phyloP scores from a whole-genome alignment of 2,888 invertebrate genomes.

The Apoda limacodes region DNA sequence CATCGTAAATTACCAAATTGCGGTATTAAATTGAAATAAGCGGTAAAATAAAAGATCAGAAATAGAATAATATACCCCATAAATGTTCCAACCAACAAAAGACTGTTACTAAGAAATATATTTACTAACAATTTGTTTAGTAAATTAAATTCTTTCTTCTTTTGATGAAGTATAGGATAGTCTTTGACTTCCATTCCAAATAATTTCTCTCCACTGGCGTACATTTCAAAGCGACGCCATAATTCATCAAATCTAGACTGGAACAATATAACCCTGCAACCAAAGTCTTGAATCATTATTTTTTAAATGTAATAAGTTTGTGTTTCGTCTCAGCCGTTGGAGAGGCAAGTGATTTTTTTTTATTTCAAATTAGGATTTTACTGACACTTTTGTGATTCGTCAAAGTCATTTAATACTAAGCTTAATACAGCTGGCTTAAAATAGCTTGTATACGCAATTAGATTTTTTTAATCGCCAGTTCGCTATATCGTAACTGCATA shows the following conservation, averaged over 20 bases:
- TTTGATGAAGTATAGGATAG: slow-evolving; percentile 82
- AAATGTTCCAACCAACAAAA: not conserved
- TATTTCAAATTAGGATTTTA: too few relatives aligned
- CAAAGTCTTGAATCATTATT: too few relatives aligned
- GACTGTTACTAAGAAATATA: slow-evolving; percentile 2
- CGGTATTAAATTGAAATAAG: not conserved
- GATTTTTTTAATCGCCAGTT: too few relatives aligned
- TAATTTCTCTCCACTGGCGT: slow-evolving; percentile 84
- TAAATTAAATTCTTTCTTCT: slow-evolving; percentile 86
- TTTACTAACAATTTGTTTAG: slow-evolving; percentile 82
- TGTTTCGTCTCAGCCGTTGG: too few relatives aligned
- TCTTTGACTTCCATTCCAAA: slow-evolving; percentile 88
- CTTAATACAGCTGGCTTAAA: too few relatives aligned
- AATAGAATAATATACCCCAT: not conserved
- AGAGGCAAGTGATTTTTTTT: too few relatives aligned
- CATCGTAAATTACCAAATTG: too few relatives aligned
- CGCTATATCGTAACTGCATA: too few relatives aligned
- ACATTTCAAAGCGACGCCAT: slow-evolving; percentile 84
- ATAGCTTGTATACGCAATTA: too few relatives aligned
- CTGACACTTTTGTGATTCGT: too few relatives aligned
- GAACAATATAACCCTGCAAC: slow-evolving; percentile 74
- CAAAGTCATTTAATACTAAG: too few relatives aligned
- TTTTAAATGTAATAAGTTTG: too few relatives aligned
- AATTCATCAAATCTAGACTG: slow-evolving; percentile 87
- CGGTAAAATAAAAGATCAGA: not conserved